Conservation (phyloP, 2,888 invertebrate genomes). For the Belgica antarctica region DNA sequence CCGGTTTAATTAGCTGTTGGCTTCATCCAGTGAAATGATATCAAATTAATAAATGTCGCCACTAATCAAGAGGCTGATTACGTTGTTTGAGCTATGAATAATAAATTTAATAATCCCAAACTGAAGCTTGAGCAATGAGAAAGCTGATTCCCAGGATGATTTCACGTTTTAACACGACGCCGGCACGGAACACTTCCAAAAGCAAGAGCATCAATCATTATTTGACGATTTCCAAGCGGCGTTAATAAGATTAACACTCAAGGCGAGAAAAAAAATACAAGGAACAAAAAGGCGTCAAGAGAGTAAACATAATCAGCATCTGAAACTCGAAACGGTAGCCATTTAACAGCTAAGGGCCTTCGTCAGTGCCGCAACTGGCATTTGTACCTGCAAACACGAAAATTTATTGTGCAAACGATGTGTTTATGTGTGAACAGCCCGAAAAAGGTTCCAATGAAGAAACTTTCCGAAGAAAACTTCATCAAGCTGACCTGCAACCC, state of each 20-base stretch:
- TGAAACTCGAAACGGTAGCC: no score
- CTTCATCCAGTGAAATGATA: background rate
- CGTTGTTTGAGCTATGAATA: slow-evolving; percentile 1
- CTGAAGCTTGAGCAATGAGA: background rate
- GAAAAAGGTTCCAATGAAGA: no score
- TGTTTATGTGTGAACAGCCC: no score
- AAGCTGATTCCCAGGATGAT: slow-evolving; percentile 9
- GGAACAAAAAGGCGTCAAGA: background rate
- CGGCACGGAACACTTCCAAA: no score
- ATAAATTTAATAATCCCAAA: slow-evolving; percentile 15
- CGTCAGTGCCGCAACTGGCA: no score
- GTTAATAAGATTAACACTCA: background rate
- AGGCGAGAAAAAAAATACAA: background rate
- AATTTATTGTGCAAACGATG: no score
- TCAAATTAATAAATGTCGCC: slow-evolving; percentile 15
- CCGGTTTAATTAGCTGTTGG: background rate
- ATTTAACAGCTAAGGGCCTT: no score
- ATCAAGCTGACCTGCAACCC: no score
- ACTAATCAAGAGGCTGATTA: slow-evolving; percentile 25
- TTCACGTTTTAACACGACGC: no score
- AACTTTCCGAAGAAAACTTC: no score
- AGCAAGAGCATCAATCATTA: slow-evolving; percentile 18
- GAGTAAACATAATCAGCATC: slow-evolving; percentile 19
- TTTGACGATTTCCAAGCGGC: background rate
- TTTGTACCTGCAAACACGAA: no score